These are phyloP conservation scores for Euthynnus affinis DNA, from an alignment of 2,797 vertebrate species.

Conservation along the genomic window DNA sequence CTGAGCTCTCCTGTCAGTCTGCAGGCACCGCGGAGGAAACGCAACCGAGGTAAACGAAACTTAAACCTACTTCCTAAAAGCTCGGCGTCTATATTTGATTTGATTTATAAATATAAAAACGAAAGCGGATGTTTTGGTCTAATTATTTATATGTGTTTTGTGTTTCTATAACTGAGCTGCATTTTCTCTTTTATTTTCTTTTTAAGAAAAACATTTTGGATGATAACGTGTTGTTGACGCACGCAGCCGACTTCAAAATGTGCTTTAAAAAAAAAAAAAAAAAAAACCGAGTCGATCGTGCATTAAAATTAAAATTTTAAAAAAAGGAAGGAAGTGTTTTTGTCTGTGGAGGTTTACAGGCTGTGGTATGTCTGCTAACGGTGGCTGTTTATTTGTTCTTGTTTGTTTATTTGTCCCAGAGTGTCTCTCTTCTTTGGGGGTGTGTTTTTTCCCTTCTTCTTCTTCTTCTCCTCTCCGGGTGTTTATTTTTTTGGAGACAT, in stretches of 20 bases:
- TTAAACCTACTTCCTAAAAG: constrained; percentile 41
- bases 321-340: neutral
- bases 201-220: neutral
- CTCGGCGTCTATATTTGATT: constrained; percentile 10
- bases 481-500: constrained; percentile 75
- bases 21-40: constrained; percentile 44
- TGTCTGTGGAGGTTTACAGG: neutral
- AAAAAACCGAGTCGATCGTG: neutral
- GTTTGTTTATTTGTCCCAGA: neutral
- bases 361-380: too few species aligned
- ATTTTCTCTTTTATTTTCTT: too few species aligned
- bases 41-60: constrained; percentile 75
- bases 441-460: too few species aligned
- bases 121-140: fast-evolving
- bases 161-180: neutral
- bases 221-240: too few species aligned
- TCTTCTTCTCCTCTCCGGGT: too few species aligned
- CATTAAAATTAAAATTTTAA: too few species aligned
- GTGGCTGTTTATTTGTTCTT: neutral
- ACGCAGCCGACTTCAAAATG: neutral
- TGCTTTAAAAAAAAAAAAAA: neutral
- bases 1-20: neutral
- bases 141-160: too few species aligned
- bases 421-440: too few species aligned
- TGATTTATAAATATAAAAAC: constrained; percentile 7